Evolutionary conservation across 2,113 vertebrate genomes (phyloP), one percentile per base, ranked within the genome.

Genomic region (Physeter macrocephalus): DNA sequence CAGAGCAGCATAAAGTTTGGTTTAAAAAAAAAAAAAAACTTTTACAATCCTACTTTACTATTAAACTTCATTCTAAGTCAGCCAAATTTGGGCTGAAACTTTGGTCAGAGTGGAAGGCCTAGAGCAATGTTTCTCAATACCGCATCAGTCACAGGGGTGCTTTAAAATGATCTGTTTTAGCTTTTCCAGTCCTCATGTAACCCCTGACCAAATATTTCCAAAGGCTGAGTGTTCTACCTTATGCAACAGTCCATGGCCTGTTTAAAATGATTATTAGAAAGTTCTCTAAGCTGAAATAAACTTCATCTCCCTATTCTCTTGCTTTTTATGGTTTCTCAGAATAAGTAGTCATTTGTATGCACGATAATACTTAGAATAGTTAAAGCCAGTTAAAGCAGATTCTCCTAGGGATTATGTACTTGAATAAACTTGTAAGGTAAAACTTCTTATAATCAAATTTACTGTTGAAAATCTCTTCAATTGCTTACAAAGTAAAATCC

Each of bases 331-430:
- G 8, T 69, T 93, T 72, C 34, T 93, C 52, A 87, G n/a, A 84
- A 57, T 78, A 77, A 93, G n/a, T 41, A 81, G 36, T 82, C 46
- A n/a, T 80, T 84, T 78, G 21, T 69, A 52, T 75, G 82, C 14
- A 9, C 75, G 18, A 90, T 15, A 88, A 77, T 86, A 71, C 20
- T 92, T 49, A 46, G 54, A 78, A n/a, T 90, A 97, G 71, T 69
- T 93, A 94, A 96, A 91, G 41, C 34, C 74, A 93, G 23, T 88
- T 90, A 90, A 20, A 85, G n/a, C 43, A 49, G 49, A 69, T 88
- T 71, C 27, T 96, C 41, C 34, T 39, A 92, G 69, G 46, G 21
- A 36, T 92, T 87, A 78, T 46, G n/a, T 69, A 82, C 34, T 85
- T 86, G 61, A 80, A 27, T 81, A 71, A 81, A 46, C 31, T 83